Base-by-base conservation (phyloP, 2,113 vertebrate species). In the Pluvialis apricaria region DNA sequence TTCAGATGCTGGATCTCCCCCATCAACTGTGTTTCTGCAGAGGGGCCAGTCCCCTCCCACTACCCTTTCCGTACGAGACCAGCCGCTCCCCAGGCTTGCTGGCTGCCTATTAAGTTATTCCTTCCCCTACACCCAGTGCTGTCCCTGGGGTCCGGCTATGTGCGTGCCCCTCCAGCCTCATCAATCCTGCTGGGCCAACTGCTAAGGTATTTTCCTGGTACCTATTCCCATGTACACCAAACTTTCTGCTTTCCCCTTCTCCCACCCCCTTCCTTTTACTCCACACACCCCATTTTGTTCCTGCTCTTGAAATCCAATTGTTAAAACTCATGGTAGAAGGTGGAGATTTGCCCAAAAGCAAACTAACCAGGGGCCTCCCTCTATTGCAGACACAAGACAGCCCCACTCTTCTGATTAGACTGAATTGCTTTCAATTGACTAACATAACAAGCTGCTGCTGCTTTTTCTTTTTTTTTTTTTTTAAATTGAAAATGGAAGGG, bases 401-500 rank as follows among this genome's bases (percentile, higher is more conserved):
- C 85, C 86, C 70, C 2, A 3, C 73, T 68, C 49, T 80, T 82
- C 91, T 60, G 60, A 96, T 72, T 91, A 97, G 96, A 55, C 71
- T 88, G 93, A 97, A 98, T 96, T 98, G 94, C 96, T 97, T 98
- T 97, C 96, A 94, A 96, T 90, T 94, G 96, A 97, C 97, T 95
- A 96, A 94, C 82, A 64, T 95, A 97, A 95, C 95, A 95, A 97
- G 96, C 96, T 94, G 75, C 75, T 96, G 62, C 61, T 94, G 77
- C 82, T 92, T 71, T 76, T 96, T 44, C 42, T 76, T 77, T 68
- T 94, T 96, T 97, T 96, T 92, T 96, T 97, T 96, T 92, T 97
- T 94, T 92, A 40, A 93, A 93, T 96, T 90, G 96, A 97, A 98
- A 97, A 97, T 97, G 97, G 97, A 98, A 98, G 94, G 96, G 98